Conservation (phyloP, 2,113 vertebrate species). For the Heptranchias perlo region DNA sequence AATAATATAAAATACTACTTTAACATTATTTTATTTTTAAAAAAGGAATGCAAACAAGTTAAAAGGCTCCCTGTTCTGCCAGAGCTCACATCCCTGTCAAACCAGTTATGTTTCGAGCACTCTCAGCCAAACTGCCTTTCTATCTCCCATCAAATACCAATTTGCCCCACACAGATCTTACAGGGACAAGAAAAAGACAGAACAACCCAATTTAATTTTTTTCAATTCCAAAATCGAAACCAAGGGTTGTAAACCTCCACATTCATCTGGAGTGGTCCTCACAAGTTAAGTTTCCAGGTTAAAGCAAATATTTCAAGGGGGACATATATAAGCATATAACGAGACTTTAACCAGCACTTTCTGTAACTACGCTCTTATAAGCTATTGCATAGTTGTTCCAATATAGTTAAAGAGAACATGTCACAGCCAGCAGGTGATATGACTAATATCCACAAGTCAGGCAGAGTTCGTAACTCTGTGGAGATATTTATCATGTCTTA, state of each 20-base stretch:
- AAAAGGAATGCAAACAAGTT: conserved; percentile 18
- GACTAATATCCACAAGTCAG: neutral
- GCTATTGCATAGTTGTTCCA: conserved; percentile 28
- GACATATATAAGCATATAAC: conserved; percentile 24
- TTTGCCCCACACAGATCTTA: neutral
- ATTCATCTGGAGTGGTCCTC: conserved; percentile 17
- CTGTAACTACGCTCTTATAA: conserved; percentile 1
- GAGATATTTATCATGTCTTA: conserved; percentile 14
- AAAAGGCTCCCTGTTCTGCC: neutral
- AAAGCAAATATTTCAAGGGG: conserved; percentile 14
- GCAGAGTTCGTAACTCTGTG: conserved; percentile 6
- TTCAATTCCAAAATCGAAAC: neutral
- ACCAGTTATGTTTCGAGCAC: neutral
- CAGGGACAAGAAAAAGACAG: neutral
- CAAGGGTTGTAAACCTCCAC: neutral
- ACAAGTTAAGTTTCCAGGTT: neutral
- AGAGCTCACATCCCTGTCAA: neutral
- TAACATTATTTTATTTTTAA: neutral
- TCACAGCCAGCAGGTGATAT: neutral
- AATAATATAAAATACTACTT: conserved; percentile 26
- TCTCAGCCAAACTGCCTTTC: neutral
- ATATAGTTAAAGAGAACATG: neutral
- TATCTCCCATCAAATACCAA: neutral
- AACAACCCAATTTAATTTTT: neutral
- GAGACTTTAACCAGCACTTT: conserved; percentile 20